Percentiles rank a stretch among this genome's conserved stretches.
phyloP scores from a whole-genome alignment of 2,797 vertebrate species.

The Sus cebifrons region DNA sequence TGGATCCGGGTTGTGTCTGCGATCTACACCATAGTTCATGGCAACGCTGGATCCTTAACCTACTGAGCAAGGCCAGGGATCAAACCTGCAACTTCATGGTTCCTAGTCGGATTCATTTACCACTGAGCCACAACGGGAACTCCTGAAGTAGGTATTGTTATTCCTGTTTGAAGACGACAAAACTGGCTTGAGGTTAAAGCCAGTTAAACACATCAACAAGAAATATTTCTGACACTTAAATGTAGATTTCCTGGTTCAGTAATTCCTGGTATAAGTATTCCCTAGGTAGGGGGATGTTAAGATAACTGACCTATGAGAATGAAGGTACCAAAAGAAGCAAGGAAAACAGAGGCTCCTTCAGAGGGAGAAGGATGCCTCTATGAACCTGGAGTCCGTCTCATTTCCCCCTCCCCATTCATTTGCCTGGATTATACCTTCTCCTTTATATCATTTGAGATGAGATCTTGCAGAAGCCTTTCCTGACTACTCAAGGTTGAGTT shows the following conservation, averaged over 20 bases:
- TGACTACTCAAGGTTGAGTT: neutral
- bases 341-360: neutral
- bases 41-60: too few relatives aligned
- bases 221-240: constrained; percentile 5
- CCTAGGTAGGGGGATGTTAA: neutral
- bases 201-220: neutral
- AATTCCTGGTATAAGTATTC: neutral
- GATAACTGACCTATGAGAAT: neutral
- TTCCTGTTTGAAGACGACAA: constrained; percentile 2
- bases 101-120: too few relatives aligned
- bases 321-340: neutral
- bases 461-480: constrained; percentile 16
- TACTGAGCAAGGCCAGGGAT: too few relatives aligned
- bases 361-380: neutral
- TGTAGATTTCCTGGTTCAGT: neutral
- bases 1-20: too few relatives aligned
- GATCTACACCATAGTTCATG: too few relatives aligned
- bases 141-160: neutral
- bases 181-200: neutral
- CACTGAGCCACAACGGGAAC: too few relatives aligned
- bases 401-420: neutral
- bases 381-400: neutral
- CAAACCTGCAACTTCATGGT: too few relatives aligned
- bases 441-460: neutral
- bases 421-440: neutral